Evolutionary conservation across 2,888 invertebrate species (phyloP).

Genomic region (Epiblema foenella): DNA sequence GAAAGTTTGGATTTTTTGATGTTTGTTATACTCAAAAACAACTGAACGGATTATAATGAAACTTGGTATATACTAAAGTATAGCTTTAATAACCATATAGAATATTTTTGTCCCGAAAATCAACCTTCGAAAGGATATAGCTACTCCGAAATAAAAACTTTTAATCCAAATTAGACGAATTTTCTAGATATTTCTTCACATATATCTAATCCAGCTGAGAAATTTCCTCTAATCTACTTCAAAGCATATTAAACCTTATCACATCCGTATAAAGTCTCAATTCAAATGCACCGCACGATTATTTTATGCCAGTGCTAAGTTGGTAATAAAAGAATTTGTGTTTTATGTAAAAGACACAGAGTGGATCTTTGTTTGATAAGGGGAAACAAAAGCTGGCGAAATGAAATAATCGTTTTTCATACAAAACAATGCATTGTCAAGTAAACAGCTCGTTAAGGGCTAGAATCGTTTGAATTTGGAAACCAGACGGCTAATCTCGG

Average conservation of each 20-base stretch:
- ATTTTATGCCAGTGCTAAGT: background rate
- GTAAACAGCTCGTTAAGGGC: constrained; percentile 2
- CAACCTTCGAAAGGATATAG: too few relatives aligned
- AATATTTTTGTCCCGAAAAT: too few relatives aligned
- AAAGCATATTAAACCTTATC: background rate
- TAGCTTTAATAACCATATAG: too few relatives aligned
- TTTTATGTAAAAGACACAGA: background rate
- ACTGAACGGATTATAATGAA: too few relatives aligned
- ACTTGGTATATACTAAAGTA: too few relatives aligned
- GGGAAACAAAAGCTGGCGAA: constrained; percentile 44
- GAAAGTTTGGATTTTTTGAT: too few relatives aligned
- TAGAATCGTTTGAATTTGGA: too few relatives aligned
- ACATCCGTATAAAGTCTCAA: background rate
- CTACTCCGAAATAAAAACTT: background rate
- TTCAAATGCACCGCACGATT: background rate
- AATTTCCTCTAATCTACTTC: background rate
- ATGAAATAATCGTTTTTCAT: constrained; percentile 66
- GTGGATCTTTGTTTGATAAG: background rate
- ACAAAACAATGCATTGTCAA: constrained; percentile 59
- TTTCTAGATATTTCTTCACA: constrained; percentile 1
- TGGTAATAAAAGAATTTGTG: background rate
- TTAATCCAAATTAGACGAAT: background rate
- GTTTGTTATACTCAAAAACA: too few relatives aligned
- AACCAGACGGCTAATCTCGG: background rate
- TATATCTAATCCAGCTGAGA: constrained; percentile 1